Conservation (phyloP, 37 sponge, comb jelly and placozoan genomes). For the Cliona cf. orientalis region DNA sequence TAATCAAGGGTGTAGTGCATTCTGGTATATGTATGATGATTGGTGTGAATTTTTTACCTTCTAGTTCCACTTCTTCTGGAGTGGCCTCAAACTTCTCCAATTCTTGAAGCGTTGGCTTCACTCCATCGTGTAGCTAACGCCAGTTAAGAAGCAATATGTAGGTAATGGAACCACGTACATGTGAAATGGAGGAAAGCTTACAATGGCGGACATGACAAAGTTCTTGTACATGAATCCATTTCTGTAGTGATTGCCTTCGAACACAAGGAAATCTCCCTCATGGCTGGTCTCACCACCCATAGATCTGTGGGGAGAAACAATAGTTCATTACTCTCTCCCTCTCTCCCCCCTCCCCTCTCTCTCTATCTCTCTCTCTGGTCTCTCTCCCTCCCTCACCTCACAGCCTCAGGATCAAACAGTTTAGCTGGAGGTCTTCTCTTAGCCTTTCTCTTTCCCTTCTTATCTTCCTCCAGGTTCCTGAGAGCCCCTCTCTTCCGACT, state of each 20-base stretch:
- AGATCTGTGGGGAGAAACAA: conserved; percentile 24
- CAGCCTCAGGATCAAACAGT: conserved; percentile 84
- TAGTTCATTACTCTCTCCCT: neutral
- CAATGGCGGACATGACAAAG: conserved; percentile 87
- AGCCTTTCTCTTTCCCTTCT: conserved; percentile 2
- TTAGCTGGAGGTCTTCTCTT: conserved; percentile 79
- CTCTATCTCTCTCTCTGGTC: neutral
- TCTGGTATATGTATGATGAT: neutral
- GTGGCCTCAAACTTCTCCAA: conserved; percentile 96
- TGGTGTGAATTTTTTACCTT: conserved; percentile 38
- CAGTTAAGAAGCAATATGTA: neutral
- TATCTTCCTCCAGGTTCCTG: conserved; percentile 41
- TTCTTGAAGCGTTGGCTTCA: conserved; percentile 94
- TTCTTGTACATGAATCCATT: conserved; percentile 97
- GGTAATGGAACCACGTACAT: neutral
- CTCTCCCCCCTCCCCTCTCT: conserved; percentile 45
- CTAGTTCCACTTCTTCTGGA: conserved; percentile 89
- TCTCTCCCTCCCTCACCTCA: conserved; percentile 44
- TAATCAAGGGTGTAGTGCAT: neutral
- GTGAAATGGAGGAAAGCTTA: conserved; percentile 23
- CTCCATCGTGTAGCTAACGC: conserved; percentile 84
- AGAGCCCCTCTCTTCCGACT: conserved; percentile 70
- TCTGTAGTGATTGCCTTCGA: conserved; percentile 90
- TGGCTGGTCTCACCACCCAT: conserved; percentile 81
- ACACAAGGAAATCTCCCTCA: conserved; percentile 90